Evolutionary conservation across 1,140 invertebrate species (phyloP).

Genomic region (Platorchestia sp.): DNA sequence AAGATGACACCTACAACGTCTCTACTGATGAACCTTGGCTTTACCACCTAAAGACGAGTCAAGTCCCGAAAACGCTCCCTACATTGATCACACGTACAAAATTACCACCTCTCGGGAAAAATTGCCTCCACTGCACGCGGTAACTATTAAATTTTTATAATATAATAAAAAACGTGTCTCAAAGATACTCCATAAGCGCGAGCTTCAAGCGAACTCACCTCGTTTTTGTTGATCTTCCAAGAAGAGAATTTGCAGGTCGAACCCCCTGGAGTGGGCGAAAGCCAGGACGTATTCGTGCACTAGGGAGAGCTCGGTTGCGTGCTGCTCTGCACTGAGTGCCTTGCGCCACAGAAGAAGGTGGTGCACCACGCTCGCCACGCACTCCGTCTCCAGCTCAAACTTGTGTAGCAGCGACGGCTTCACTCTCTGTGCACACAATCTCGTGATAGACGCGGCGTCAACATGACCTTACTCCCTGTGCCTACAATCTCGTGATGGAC

Average conservation of each 20-base stretch:
- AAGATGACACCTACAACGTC: too few species aligned
- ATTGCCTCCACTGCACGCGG: too few species aligned
- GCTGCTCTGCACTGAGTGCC: not conserved
- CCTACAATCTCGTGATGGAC: too few species aligned
- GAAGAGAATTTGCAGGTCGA: conserved; percentile 15
- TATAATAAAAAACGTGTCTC: not conserved
- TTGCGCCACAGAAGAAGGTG: not conserved
- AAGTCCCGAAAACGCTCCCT: too few species aligned
- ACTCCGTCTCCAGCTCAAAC: conserved; percentile 46
- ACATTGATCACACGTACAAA: too few species aligned
- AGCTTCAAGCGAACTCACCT: not conserved
- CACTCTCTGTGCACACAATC: not conserved
- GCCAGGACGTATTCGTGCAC: not conserved
- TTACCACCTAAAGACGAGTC: too few species aligned
- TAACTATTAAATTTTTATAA: not conserved
- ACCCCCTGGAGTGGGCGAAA: conserved; percentile 11
- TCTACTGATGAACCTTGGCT: too few species aligned
- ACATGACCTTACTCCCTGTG: too few species aligned
- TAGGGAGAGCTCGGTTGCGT: not conserved
- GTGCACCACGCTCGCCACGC: not conserved
- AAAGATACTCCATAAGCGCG: not conserved
- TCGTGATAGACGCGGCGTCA: too few species aligned
- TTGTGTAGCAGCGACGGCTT: not conserved
- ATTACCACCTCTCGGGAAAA: too few species aligned
- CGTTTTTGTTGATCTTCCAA: not conserved